Evolutionary conservation across 2,797 vertebrate genomes (phyloP).

Genomic region (Danio aesculapii): DNA sequence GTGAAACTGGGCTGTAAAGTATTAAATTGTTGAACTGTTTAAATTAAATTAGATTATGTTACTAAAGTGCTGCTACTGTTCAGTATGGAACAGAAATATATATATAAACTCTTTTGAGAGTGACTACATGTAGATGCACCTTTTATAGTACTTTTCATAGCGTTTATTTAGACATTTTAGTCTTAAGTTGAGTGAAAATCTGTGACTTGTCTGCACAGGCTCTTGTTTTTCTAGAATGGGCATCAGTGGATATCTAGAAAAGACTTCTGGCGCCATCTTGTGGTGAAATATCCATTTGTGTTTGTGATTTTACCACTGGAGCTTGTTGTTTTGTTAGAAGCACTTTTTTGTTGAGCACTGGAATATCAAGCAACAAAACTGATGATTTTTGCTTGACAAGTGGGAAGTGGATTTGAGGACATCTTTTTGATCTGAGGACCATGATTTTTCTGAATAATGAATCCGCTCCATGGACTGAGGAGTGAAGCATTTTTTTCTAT

Average conservation of each 20-base stretch:
- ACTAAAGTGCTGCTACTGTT: not conserved
- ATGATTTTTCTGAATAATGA: no score
- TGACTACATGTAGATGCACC: not conserved
- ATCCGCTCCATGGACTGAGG: slow-evolving; percentile 4
- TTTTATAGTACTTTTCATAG: slow-evolving; percentile 5
- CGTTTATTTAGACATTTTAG: not conserved
- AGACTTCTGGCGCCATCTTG: slow-evolving; percentile 10
- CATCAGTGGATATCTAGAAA: not conserved
- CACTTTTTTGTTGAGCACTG: not conserved
- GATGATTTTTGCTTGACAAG: slow-evolving; percentile 14
- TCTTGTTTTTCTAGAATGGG: not conserved
- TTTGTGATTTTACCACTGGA: not conserved
- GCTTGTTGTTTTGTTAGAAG: not conserved
- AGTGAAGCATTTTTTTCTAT: not conserved
- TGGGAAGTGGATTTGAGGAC: not conserved
- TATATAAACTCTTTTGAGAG: not conserved
- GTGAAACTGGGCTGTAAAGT: no score
- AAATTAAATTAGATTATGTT: no score
- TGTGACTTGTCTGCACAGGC: not conserved
- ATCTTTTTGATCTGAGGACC: no score
- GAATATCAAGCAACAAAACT: slow-evolving; percentile 17
- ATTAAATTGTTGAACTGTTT: not conserved
- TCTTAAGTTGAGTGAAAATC: not conserved
- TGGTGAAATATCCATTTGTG: not conserved
- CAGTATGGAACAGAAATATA: not conserved